Conservation (phyloP, 2,888 invertebrate genomes). For the Nudaria mundana region DNA sequence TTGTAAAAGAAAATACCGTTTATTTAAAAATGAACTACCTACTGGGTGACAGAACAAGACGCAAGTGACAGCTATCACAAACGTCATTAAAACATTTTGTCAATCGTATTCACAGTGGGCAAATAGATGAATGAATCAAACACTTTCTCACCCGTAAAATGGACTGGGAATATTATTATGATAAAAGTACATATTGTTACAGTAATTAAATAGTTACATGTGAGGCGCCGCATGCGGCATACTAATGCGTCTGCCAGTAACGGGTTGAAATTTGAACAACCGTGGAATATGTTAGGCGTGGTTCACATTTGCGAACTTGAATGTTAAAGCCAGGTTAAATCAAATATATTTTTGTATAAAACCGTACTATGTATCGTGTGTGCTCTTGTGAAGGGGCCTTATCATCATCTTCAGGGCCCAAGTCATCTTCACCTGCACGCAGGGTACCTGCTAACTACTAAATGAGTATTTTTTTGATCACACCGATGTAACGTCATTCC, state of each 20-base stretch:
- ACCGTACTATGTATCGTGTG: no score
- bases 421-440: no score
- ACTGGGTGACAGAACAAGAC: neutral
- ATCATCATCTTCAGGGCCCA: no score
- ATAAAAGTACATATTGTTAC: conserved; percentile 27
- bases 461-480: no score
- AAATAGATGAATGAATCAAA: conserved; percentile 5
- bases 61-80: neutral
- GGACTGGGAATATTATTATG: conserved; percentile 9
- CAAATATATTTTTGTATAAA: no score
- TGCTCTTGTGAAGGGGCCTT: no score
- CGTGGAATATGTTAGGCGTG: neutral
- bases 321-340: neutral
- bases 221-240: conserved; percentile 31
- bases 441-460: no score
- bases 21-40: neutral
- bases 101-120: neutral
- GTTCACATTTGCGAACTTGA: neutral
- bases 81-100: neutral
- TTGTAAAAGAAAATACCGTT: no score
- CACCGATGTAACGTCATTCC: no score
- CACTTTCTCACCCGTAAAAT: conserved; percentile 1
- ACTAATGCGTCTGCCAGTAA: conserved; percentile 27
- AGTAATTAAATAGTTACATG: conserved; percentile 39
- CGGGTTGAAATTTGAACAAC: neutral